Evolutionary conservation across 2,113 vertebrate species (phyloP).

Genomic region (Pristiophorus japonicus): DNA sequence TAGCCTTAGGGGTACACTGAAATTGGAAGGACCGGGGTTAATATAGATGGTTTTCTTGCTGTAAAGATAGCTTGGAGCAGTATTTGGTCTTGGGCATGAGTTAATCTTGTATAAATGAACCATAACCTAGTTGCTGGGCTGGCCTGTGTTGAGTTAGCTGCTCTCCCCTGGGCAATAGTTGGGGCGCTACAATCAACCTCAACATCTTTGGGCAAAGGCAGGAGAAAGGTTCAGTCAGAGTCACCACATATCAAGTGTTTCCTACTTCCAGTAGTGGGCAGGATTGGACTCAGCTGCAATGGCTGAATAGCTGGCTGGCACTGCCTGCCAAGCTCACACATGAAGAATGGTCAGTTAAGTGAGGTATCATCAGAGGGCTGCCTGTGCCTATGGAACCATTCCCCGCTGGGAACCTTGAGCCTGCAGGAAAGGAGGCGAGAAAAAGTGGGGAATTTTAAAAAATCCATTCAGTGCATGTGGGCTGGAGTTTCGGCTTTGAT

Average conservation of each 20-base stretch:
- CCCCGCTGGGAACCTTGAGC: background rate
- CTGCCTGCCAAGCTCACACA: background rate
- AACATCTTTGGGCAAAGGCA: background rate
- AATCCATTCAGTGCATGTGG: background rate
- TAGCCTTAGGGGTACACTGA: too few species aligned
- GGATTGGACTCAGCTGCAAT: background rate
- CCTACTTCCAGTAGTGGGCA: background rate
- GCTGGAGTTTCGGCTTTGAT: too few species aligned
- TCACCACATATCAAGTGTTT: background rate
- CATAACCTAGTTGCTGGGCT: background rate
- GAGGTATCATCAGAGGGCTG: background rate
- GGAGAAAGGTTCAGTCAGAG: background rate
- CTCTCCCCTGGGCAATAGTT: background rate
- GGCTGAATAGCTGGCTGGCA: background rate
- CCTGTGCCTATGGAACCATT: background rate
- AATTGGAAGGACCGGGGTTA: too few species aligned
- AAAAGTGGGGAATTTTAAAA: background rate
- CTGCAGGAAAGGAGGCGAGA: background rate
- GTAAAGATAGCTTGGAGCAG: too few species aligned
- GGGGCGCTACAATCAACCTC: background rate
- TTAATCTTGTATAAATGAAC: background rate
- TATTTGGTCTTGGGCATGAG: too few species aligned
- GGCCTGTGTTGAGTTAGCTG: background rate
- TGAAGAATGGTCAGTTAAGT: background rate
- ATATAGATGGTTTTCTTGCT: too few species aligned